A percentile compares a stretch with the other conserved stretches of the same genome.
Conservation (phyloP, 2,113 vertebrate genomes). For the Barbus barbus region DNA sequence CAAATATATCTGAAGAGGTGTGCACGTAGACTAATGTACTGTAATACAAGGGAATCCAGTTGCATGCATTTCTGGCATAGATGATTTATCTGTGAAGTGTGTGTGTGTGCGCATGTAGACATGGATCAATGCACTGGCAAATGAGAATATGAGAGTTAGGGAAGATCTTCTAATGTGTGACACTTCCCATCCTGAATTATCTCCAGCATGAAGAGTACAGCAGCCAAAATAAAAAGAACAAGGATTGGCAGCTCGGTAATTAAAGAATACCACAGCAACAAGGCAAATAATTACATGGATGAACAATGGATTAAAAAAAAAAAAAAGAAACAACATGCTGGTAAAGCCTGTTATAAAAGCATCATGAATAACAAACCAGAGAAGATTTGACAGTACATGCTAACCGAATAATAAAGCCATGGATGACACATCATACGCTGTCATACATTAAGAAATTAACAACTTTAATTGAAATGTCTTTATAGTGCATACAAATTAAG, state of each 20-base stretch:
- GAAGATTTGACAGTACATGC: not conserved
- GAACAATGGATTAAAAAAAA: not conserved
- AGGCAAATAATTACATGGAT: slow-evolving; percentile 1
- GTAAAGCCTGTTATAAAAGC: not conserved
- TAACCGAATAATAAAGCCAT: not conserved
- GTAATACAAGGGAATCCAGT: not conserved
- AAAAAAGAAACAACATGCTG: not conserved
- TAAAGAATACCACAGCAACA: not conserved
- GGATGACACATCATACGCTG: too few species aligned
- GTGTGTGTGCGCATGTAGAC: not conserved
- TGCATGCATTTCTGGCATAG: not conserved
- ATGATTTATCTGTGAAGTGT: not conserved
- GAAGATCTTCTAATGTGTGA: slow-evolving; percentile 35
- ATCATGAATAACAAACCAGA: not conserved
- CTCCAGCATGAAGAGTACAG: slow-evolving; percentile 6
- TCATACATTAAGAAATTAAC: not conserved
- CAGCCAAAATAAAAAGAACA: slow-evolving; percentile 6
- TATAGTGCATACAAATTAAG: not conserved
- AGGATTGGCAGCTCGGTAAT: not conserved
- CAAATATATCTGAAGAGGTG: not conserved
- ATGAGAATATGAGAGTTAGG: slow-evolving; percentile 42
- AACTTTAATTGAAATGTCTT: not conserved
- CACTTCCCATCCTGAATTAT: slow-evolving; percentile 1
- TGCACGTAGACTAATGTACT: not conserved
- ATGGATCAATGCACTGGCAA: slow-evolving; percentile 31